These are phyloP conservation scores for Centruroides vittatus DNA, from an alignment of 1,140 invertebrate genomes.

Conservation along the genomic window DNA sequence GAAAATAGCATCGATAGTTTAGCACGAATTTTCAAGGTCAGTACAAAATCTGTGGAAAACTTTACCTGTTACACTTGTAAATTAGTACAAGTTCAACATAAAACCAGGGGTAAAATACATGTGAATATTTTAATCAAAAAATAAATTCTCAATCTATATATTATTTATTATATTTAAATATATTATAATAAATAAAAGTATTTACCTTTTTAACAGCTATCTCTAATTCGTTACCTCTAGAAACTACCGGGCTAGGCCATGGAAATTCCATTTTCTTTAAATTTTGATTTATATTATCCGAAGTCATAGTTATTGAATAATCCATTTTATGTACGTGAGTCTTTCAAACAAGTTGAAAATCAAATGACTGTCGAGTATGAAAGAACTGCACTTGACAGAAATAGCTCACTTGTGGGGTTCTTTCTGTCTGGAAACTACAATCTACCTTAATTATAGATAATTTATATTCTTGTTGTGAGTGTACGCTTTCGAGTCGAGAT, in stretches of 20 bases:
- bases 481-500: too few relatives aligned
- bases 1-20: neutral
- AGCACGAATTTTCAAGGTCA: neutral
- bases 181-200: too few relatives aligned
- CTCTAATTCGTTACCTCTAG: conserved; percentile 45
- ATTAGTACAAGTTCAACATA: too few relatives aligned
- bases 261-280: conserved; percentile 91
- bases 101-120: too few relatives aligned
- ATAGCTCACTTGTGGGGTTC: neutral
- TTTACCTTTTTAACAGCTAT: conserved; percentile 38
- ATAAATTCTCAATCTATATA: too few relatives aligned
- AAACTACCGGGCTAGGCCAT: conserved; percentile 83
- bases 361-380: too few relatives aligned
- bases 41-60: neutral
- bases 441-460: neutral
- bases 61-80: neutral
- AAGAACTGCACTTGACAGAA: too few relatives aligned
- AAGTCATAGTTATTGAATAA: neutral
- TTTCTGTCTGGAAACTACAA: neutral
- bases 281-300: conserved; percentile 81
- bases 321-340: too few relatives aligned
- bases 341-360: too few relatives aligned
- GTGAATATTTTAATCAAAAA: too few relatives aligned
- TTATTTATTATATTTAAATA: too few relatives aligned
- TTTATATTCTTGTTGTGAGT: too few relatives aligned